These are phyloP conservation scores for Coelogynopora nodosa DNA, from an alignment of 2,888 invertebrate species.

Conservation along the genomic window DNA sequence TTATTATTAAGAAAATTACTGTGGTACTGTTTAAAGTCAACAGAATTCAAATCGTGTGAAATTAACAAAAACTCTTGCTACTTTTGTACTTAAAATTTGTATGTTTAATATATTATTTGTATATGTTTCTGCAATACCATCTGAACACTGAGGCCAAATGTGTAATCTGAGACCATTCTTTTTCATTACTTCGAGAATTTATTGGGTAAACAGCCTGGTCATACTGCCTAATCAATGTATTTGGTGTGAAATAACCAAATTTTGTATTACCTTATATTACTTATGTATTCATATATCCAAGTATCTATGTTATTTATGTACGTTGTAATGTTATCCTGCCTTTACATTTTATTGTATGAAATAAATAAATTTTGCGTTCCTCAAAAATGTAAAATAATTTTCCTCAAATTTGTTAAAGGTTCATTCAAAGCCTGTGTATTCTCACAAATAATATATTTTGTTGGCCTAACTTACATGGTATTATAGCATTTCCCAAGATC, in stretches of 20 bases:
- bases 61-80: background rate
- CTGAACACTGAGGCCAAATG: background rate
- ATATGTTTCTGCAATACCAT: background rate
- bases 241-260: background rate
- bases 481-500: too few species aligned
- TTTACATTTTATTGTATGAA: too few species aligned
- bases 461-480: too few species aligned
- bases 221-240: background rate
- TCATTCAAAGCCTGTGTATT: background rate
- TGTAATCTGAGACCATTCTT: background rate
- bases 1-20: background rate
- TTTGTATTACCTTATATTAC: background rate
- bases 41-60: background rate
- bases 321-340: background rate
- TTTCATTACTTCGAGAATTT: background rate
- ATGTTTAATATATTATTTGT: background rate
- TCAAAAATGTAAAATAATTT: background rate
- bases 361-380: background rate
- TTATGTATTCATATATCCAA: background rate
- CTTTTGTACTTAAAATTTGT: background rate
- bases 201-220: background rate
- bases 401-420: background rate
- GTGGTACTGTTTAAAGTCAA: background rate
- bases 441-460: too few species aligned
- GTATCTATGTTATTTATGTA: background rate